Evolutionary conservation across 2,113 vertebrate species (phyloP), one percentile per base, ranked within the genome.

Genomic region (Neofelis nebulosa): DNA sequence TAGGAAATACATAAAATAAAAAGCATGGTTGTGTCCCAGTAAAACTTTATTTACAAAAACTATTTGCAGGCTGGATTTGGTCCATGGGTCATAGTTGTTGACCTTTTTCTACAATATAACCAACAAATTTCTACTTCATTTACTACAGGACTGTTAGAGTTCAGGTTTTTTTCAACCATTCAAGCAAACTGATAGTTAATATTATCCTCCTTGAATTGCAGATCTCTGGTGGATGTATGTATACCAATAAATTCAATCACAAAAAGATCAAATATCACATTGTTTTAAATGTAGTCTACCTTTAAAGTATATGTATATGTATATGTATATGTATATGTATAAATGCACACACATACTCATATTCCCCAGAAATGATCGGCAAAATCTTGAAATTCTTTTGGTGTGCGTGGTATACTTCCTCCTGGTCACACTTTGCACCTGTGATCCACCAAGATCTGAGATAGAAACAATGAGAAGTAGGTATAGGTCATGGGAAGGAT

Each of bases 311-410:
- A 48, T 33, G 33, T 13, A 48, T 57, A 5, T 55, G 16, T 57
- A 15, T 55, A 16, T 55, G 15, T 55, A 18, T 57, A 16, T 57
- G 19, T 57, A 7, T 4, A 50, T 7, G 8, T 27, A n/a, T 38
- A 29, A 4, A 36, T 9, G 45, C 1, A 5, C 0, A 41, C 4
- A 57, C 31, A 81, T 41, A 36, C 21, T 73, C 0, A 13, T 7
- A 55, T 36, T 73, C 14, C 38, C 36, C 25, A 65, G 66, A 15
- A 71, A 78, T 57, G 93, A 90, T 3, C 80, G n/a, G 12, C 3
- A 69, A 69, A 86, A 86, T 63, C 31, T 69, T 71, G 29, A 79
- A 95, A 50, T 48, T 84, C 25, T 78, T 36, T 50, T 89, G 6
- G 0, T 14, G 36, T 50, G 33, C 14, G 0, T 66, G 23, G 3